Conservation (phyloP, 2,797 vertebrate species). For the Spinibarbus caldwelli region DNA sequence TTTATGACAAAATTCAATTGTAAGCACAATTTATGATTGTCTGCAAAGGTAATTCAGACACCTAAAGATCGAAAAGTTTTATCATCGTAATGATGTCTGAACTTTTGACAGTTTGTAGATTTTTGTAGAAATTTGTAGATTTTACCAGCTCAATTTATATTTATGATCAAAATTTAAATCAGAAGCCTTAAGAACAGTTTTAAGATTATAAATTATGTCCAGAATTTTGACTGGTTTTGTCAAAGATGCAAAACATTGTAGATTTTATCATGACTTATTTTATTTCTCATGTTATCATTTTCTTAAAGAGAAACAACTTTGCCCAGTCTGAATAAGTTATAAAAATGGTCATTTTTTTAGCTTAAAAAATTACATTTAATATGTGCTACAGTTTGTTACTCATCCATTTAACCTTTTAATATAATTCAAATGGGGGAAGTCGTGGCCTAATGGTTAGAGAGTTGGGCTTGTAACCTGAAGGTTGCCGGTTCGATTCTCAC, state of each 20-base stretch:
- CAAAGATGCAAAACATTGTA: slow-evolving; percentile 29
- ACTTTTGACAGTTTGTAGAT: not conserved
- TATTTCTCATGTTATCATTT: not conserved
- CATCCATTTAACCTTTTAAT: not conserved
- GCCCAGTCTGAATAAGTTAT: not conserved
- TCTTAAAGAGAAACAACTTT: slow-evolving; percentile 11
- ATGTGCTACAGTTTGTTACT: not conserved
- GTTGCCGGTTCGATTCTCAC: too few species aligned
- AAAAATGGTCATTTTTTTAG: not conserved
- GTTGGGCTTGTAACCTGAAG: too few species aligned
- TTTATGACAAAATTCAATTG: not conserved
- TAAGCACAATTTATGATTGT: not conserved
- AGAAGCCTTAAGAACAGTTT: not conserved
- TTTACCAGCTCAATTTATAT: too few species aligned
- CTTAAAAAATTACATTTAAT: not conserved
- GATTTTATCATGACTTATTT: slow-evolving; percentile 74
- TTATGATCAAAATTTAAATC: too few species aligned
- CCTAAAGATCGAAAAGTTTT: too few species aligned
- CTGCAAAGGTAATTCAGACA: too few species aligned
- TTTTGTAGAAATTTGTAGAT: not conserved
- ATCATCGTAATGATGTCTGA: too few species aligned
- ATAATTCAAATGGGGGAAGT: not conserved
- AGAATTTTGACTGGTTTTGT: not conserved
- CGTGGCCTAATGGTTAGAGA: too few species aligned
- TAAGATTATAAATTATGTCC: too few species aligned